Evolutionary conservation across 2,888 invertebrate species (phyloP).

Genomic region (Ophraella communa): DNA sequence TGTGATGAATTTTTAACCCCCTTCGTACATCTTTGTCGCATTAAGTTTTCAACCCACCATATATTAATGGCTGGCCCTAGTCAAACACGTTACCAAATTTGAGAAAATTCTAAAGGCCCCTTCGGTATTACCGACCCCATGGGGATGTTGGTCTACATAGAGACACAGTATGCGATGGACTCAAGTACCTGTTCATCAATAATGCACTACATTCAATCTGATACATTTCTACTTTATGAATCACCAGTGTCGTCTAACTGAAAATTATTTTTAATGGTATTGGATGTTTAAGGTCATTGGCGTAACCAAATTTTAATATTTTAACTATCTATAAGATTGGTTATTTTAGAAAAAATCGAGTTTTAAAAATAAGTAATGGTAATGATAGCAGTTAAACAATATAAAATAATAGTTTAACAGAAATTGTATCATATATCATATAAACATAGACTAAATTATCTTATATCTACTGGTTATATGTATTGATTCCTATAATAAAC

Average conservation of each 20-base stretch:
- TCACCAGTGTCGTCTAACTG: slow-evolving; percentile 35
- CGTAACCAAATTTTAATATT: background rate
- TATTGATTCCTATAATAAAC: no score
- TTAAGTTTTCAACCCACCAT: background rate
- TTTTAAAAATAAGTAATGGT: no score
- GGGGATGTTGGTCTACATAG: slow-evolving; percentile 15
- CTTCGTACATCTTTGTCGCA: background rate
- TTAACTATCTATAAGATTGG: background rate
- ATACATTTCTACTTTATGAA: slow-evolving; percentile 56
- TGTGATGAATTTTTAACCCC: background rate
- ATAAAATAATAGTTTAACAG: no score
- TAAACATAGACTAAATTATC: no score
- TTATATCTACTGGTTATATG: no score
- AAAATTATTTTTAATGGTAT: slow-evolving; percentile 17
- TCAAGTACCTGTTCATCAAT: slow-evolving; percentile 59
- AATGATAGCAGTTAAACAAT: no score
- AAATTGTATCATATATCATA: no score
- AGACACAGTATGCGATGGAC: slow-evolving; percentile 43
- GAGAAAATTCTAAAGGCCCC: slow-evolving; percentile 16
- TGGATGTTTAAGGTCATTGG: slow-evolving; percentile 10
- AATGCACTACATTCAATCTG: slow-evolving; percentile 58
- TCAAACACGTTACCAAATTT: slow-evolving; percentile 20
- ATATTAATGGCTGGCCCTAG: background rate
- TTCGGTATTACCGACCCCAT: slow-evolving; percentile 25
- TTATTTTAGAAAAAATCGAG: no score